Evolutionary conservation across 2,888 invertebrate species (phyloP).

Genomic region (Leptinotarsa haldemani): DNA sequence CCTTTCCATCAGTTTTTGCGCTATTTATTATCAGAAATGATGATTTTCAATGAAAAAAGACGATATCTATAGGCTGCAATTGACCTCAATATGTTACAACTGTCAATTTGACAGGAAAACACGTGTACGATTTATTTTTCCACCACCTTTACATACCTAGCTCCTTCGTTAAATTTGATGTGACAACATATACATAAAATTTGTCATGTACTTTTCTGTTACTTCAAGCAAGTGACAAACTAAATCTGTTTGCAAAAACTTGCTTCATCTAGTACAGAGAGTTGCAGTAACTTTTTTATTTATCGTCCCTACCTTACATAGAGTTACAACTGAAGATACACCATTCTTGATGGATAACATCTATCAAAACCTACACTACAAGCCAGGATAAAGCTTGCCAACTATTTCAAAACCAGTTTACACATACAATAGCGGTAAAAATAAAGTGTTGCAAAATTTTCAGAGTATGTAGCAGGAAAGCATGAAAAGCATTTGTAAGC

Average conservation of each 20-base stretch:
- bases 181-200: too few species aligned
- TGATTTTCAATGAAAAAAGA: too few species aligned
- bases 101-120: too few species aligned
- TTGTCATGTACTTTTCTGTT: too few species aligned
- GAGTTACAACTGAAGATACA: conserved; percentile 5
- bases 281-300: not conserved
- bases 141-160: too few species aligned
- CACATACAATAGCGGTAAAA: conserved; percentile 11
- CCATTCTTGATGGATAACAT: conserved; percentile 4
- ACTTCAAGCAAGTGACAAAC: too few species aligned
- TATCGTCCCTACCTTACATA: not conserved
- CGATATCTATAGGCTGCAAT: too few species aligned
- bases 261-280: not conserved
- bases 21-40: too few species aligned
- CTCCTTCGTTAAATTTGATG: too few species aligned
- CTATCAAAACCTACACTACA: conserved; percentile 13
- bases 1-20: too few species aligned
- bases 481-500: conserved; percentile 1
- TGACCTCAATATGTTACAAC: too few species aligned
- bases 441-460: conserved; percentile 13
- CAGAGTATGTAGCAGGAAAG: not conserved
- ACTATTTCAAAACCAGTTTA: conserved; percentile 17
- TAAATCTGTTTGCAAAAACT: not conserved
- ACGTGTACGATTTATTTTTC: too few species aligned
- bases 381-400: not conserved